Evolutionary conservation across 53 echinoderm and acorn worm species (phyloP), one percentile per base, ranked within the genome.

Genomic region (Stichopus horrens): DNA sequence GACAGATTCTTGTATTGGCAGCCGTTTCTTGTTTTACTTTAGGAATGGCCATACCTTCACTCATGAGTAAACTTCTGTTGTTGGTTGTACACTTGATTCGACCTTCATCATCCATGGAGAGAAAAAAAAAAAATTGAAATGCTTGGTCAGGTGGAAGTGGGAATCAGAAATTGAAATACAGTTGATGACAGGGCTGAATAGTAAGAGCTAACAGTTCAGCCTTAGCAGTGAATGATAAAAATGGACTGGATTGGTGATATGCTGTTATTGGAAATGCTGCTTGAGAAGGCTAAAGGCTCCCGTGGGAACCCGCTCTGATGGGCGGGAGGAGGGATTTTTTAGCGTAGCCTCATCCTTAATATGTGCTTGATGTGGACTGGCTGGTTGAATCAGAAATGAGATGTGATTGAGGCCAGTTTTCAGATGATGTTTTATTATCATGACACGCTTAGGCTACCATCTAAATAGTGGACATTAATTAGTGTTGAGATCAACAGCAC

Each of bases 101-200:
- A 58, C 81, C 81, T 81, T 81, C 57, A 7, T 58, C 19, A 54
- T 81, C 81, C 81, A 81, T 18, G 10, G 81, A 81, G 58, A 58
- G 81, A 71, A 4, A 71, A 0, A 71, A 19, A 71, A 4, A 81
- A 81, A 56, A 81, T 56, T 81, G 81, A 81, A 81, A 21, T 81
- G 81, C 81, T 81, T 81, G 81, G 81, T 81, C 81, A 81, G 81
- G 81, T 81, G 81, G 81, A 81, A 81, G 56, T 10, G 56, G 58
- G 22, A 81, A 81, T 81, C 81, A 56, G 81, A 81, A 81, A 81
- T 81, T 81, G 81, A 81, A 81, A 81, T 56, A 81, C 81, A 81
- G 81, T 81, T 21, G 57, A 81, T 58, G 57, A 56, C 81, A 81
- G 81, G 58, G 57, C 20, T 57, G 81, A 16, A 20, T 71, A 63